phyloP scores from a whole-genome alignment of 2,797 vertebrate genomes.

The Eptatretus atami region DNA sequence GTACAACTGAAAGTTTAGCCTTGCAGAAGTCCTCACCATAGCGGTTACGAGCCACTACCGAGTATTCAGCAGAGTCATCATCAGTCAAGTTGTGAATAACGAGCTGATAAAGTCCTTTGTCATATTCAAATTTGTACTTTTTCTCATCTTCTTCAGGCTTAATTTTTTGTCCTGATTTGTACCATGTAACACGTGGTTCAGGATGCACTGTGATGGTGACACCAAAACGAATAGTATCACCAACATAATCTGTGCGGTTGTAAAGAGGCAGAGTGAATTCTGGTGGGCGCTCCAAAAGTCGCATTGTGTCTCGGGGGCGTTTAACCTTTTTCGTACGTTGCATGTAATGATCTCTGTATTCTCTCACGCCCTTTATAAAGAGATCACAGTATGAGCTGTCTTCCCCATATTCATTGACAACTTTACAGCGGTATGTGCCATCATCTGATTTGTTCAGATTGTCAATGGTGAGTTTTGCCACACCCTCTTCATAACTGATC shows the following conservation, averaged over 20 bases:
- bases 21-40: slow-evolving; percentile 91
- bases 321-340: slow-evolving; percentile 57
- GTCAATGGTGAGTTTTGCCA: slow-evolving; percentile 52
- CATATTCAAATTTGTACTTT: slow-evolving; percentile 66
- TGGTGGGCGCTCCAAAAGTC: slow-evolving; percentile 67
- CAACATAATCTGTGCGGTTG: slow-evolving; percentile 50
- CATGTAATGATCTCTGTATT: slow-evolving; percentile 46
- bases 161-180: slow-evolving; percentile 83
- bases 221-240: slow-evolving; percentile 53
- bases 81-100: slow-evolving; percentile 34
- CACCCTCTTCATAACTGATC: slow-evolving; percentile 62
- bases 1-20: slow-evolving; percentile 49
- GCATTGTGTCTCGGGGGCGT: slow-evolving; percentile 55
- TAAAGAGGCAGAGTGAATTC: slow-evolving; percentile 87
- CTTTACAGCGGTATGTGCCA: slow-evolving; percentile 83
- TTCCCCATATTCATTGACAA: slow-evolving; percentile 80
- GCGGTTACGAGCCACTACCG: slow-evolving; percentile 57
- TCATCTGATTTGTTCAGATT: slow-evolving; percentile 53
- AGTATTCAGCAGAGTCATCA: slow-evolving; percentile 74
- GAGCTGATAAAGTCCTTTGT: slow-evolving; percentile 81
- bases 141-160: slow-evolving; percentile 49
- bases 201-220: slow-evolving; percentile 96
- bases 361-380: slow-evolving; percentile 50
- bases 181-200: slow-evolving; percentile 75
- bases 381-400: slow-evolving; percentile 71